phyloP scores from a whole-genome alignment of 2,797 vertebrate genomes.

The Paedocypris micromegethes region DNA sequence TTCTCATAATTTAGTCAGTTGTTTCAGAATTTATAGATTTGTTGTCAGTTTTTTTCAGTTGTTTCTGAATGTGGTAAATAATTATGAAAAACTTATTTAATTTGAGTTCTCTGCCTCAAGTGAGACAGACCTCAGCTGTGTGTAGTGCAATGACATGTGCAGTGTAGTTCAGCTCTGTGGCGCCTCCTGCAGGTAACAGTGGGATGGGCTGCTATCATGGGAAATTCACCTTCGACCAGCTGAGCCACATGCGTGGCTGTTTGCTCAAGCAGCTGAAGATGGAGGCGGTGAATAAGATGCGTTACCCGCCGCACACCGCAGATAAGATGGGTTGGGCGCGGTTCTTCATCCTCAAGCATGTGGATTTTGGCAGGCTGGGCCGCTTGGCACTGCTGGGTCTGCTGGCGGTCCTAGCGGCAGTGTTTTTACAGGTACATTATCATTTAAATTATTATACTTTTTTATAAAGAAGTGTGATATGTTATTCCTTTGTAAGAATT shows the following conservation, averaged over 20 bases:
- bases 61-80: too few relatives aligned
- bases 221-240: slow-evolving; percentile 77
- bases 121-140: neutral
- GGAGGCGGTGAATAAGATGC: slow-evolving; percentile 70
- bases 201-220: slow-evolving; percentile 88
- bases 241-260: slow-evolving; percentile 81
- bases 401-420: slow-evolving; percentile 56
- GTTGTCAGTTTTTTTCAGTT: too few relatives aligned
- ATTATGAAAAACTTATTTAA: too few relatives aligned
- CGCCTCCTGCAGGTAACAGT: slow-evolving; percentile 73
- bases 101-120: too few relatives aligned
- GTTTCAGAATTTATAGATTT: too few relatives aligned
- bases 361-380: slow-evolving; percentile 58
- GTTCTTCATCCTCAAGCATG: slow-evolving; percentile 66
- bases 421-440: slow-evolving; percentile 58
- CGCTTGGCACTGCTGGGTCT: slow-evolving; percentile 55
- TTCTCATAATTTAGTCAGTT: too few relatives aligned
- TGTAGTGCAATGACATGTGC: neutral
- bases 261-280: slow-evolving; percentile 79
- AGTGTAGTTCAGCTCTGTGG: slow-evolving; percentile 2
- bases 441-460: neutral
- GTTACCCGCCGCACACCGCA: slow-evolving; percentile 76
- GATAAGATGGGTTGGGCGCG: slow-evolving; percentile 69
- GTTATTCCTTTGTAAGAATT: too few relatives aligned
- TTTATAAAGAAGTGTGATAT: neutral